Evolutionary conservation across 2,113 vertebrate species (phyloP).

Genomic region (Odocoileus virginianus): DNA sequence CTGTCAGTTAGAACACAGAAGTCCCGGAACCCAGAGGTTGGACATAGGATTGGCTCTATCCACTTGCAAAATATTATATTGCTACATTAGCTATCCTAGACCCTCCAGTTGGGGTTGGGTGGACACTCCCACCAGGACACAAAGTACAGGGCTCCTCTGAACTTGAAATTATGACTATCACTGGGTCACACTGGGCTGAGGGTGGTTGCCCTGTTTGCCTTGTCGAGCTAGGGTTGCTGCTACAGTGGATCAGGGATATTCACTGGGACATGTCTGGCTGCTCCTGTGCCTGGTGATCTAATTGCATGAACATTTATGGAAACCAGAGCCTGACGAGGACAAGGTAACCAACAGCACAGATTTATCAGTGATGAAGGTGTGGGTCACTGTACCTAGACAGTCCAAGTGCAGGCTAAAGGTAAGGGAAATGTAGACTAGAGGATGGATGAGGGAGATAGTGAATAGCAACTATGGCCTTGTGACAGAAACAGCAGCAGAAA

Average conservation of each 20-base stretch:
- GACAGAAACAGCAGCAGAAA: background rate
- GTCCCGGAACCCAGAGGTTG: background rate
- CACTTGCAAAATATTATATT: background rate
- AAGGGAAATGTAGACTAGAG: background rate
- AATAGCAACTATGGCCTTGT: background rate
- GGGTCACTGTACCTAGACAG: too few species aligned
- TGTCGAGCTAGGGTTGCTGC: background rate
- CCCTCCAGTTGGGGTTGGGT: too few species aligned
- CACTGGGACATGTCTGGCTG: background rate
- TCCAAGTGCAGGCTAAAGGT: background rate
- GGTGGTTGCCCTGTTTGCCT: background rate
- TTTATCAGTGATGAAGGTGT: background rate
- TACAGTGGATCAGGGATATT: background rate
- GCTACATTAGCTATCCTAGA: background rate
- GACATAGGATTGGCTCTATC: background rate
- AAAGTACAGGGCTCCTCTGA: background rate
- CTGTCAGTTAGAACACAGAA: background rate
- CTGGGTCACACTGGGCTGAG: background rate
- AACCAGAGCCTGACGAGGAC: background rate
- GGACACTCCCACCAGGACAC: background rate
- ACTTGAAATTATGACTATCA: background rate
- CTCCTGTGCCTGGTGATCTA: background rate
- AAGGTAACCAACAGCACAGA: background rate
- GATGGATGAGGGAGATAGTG: background rate
- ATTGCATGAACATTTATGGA: background rate